Base-by-base conservation (phyloP, 1,140 invertebrate species). In the Calosoma granatense region DNA sequence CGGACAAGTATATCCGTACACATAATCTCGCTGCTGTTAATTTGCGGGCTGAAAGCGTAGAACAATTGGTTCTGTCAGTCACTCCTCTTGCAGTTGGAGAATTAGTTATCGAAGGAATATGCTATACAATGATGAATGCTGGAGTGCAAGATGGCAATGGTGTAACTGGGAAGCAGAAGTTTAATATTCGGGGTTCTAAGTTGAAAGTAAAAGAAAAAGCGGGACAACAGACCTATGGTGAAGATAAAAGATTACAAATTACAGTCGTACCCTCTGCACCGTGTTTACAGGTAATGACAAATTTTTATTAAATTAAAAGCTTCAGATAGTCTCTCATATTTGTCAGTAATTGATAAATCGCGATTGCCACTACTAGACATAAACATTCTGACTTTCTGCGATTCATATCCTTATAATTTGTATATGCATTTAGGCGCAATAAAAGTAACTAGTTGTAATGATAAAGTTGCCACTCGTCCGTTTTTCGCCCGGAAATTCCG, bases 241-340 rank as follows among this genome's bases (percentile, higher is more conserved):
- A 70, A 43, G 81, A 86, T 67, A 78, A 78, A 56, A 75, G 81
- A 63, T 68, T 88, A 17, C 74, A 79, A 56, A 82, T 88, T 57
- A 79, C 77, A 60, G 73, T 88, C 43, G 80, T 84, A 21, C 78
- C 84, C 1, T 76, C 79, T 56, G 77, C 83, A n/a, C 87, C 88
- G 1, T 83, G 83, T 65, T 73, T 90, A 64, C 82, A 86, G 74
- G 86, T 89, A 70, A 59, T 53, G 26, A 36, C 26, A 9, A 61
- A 51, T 58, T 20, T 56, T 56, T 17, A 30, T 57, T 53, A n/a
- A 36, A 9, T 6, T 36, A n/a, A n/a, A n/a, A 9, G 26, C n/a
- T n/a, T n/a, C n/a, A n/a, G n/a, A n/a, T n/a, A n/a, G n/a, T n/a
- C n/a, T n/a, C n/a, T n/a, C n/a, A n/a, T n/a, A n/a, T n/a, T n/a